Conservation (phyloP, 2,888 invertebrate species). For the Oligia strigilis region DNA sequence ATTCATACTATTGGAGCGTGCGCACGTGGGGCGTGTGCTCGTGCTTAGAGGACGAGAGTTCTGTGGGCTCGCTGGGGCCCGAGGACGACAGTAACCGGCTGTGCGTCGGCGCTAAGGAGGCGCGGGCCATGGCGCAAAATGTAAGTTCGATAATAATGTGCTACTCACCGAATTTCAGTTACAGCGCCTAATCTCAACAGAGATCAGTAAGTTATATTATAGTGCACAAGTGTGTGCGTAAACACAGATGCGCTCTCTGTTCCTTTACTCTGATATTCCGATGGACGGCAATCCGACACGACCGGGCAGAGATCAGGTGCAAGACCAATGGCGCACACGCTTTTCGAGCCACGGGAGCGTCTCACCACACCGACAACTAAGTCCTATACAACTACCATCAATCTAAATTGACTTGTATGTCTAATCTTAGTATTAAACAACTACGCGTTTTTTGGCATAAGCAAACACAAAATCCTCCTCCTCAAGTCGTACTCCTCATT, state of each 20-base stretch:
- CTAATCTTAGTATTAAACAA: background rate
- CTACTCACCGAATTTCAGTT: background rate
- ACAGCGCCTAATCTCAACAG: background rate
- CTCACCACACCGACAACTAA: background rate
- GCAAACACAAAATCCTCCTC: background rate
- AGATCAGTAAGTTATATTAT: background rate
- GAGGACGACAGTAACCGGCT: constrained; percentile 55
- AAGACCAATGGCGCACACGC: background rate
- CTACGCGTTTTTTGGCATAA: background rate
- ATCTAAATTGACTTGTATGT: background rate
- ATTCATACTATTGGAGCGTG: constrained; percentile 81
- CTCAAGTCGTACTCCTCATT: too few relatives aligned
- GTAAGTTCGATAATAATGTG: constrained; percentile 24
- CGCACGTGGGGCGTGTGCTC: constrained; percentile 80
- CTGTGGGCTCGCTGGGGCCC: background rate
- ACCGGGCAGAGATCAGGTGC: too few relatives aligned
- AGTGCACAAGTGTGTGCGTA: too few relatives aligned
- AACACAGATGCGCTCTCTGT: background rate
- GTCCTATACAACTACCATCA: background rate
- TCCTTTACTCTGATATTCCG: background rate
- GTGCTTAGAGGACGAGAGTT: constrained; percentile 68
- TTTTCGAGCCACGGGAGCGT: background rate
- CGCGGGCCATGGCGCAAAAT: constrained; percentile 28
- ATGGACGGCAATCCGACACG: background rate
- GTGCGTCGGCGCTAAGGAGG: constrained; percentile 69